Percentiles rank a stretch among this genome's conserved stretches.
Conservation (phyloP, 2,888 invertebrate species). For the Leptopilina syphax region DNA sequence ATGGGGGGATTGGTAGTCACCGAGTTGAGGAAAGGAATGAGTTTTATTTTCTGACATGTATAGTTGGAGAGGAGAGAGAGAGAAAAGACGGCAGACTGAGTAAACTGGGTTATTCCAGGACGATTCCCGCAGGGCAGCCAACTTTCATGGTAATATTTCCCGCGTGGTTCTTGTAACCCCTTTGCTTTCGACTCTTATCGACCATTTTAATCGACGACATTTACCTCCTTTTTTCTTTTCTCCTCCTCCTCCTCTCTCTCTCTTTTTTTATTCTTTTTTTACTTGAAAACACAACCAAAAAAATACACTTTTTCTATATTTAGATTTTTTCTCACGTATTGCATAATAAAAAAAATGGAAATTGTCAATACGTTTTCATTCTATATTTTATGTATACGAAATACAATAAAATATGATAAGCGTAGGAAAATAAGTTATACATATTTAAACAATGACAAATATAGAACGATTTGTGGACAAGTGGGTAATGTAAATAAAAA, state of each 20-base stretch:
- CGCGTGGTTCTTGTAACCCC: neutral
- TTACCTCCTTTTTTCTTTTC: neutral
- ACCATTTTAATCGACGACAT: slow-evolving; percentile 9
- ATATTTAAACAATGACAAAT: too few species aligned
- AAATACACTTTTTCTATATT: neutral
- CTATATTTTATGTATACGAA: too few species aligned
- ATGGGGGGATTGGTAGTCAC: slow-evolving; percentile 17
- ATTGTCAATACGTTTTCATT: too few species aligned
- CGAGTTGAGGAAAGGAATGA: slow-evolving; percentile 12
- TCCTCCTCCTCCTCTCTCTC: too few species aligned
- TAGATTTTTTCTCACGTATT: too few species aligned
- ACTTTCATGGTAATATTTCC: slow-evolving; percentile 8
- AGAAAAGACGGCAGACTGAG: slow-evolving; percentile 44
- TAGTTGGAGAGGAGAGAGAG: neutral
- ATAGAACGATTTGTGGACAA: too few species aligned
- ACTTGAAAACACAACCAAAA: neutral
- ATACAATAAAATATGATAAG: too few species aligned
- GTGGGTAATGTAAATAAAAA: too few species aligned
- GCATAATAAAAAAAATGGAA: too few species aligned
- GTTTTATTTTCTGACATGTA: slow-evolving; percentile 46
- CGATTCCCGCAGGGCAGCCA: slow-evolving; percentile 48
- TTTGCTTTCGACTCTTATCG: slow-evolving; percentile 28
- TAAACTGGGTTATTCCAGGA: slow-evolving; percentile 52
- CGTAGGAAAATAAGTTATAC: too few species aligned
- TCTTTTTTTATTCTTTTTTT: neutral